Base-by-base conservation (phyloP, 2,888 invertebrate genomes). In the Venusia cambrica region DNA sequence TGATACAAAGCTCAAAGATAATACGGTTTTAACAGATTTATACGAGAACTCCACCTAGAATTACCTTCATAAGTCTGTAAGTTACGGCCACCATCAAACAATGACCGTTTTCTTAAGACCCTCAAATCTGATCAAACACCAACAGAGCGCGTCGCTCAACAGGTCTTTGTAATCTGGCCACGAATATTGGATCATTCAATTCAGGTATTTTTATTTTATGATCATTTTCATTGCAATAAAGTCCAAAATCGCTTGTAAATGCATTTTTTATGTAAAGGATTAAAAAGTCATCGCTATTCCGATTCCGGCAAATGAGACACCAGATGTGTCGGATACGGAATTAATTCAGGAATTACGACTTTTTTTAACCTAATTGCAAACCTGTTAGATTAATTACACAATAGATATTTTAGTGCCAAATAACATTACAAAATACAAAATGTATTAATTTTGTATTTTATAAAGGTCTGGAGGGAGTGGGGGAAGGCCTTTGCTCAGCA, bases 231-330 rank as follows among this genome's bases (percentile, higher is more conserved):
- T 26, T 3, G 9, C 1, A 2, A 32, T 53, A 59, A 42, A 45
- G 57, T 53, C 22, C 33, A 29, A 38, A 54, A 35, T 60, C 10
- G 24, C 11, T 26, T 51, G 33, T 6, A 20, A 17, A 14, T 11
- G 12, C 20, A 25, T 17, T 30, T 50, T 52, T 43, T 38, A 50
- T 48, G 34, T 34, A 57, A 55, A 61, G 43, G 45, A 51, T 48
- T 35, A 50, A 53, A 54, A 54, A 47, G 36, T 39, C 29, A 39
- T 34, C 34, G 54, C 54, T 51, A 61, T 58, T 62, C 55, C 51
- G 53, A 41, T 56, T 57, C 51, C 54, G 49, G 49, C 49, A 55
- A 63, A 67, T 62, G 51, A 49, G 59, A 10, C 12, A 46, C 61
- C 66, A 62, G 61, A 59, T 61, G 58, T 50, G 40, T 28, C 7